phyloP scores from a whole-genome alignment of 37 sponge, comb jelly and placozoan genomes.

The Dysidea cf. avara region DNA sequence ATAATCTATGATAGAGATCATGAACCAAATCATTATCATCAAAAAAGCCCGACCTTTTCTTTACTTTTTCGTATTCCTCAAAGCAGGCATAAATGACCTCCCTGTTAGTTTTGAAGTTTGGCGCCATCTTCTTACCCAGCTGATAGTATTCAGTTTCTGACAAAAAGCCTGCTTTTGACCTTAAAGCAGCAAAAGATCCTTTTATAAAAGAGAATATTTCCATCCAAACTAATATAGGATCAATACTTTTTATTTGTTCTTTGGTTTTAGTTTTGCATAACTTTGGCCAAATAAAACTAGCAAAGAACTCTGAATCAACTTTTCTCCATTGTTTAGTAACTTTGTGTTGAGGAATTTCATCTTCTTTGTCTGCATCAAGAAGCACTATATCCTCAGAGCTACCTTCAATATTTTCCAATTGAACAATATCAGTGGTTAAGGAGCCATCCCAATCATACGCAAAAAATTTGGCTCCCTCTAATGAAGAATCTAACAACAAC shows the following conservation, averaged over 20 bases:
- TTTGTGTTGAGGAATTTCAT: too few species aligned
- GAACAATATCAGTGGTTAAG: neutral
- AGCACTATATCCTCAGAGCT: too few species aligned
- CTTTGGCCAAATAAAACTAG: slow-evolving; percentile 49
- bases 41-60: too few species aligned
- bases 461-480: too few species aligned
- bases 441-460: slow-evolving; percentile 51
- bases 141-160: slow-evolving; percentile 42
- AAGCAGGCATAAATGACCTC: slow-evolving; percentile 60
- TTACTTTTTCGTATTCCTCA: slow-evolving; percentile 32
- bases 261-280: too few species aligned
- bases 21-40: slow-evolving; percentile 80
- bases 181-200: slow-evolving; percentile 72
- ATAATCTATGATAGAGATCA: slow-evolving; percentile 46
- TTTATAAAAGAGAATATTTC: slow-evolving; percentile 89
- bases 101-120: slow-evolving; percentile 66
- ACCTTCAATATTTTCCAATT: neutral
- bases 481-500: slow-evolving; percentile 41
- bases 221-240: slow-evolving; percentile 82
- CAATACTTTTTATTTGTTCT: slow-evolving; percentile 42
- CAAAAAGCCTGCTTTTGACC: slow-evolving; percentile 33
- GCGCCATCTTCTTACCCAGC: slow-evolving; percentile 72
- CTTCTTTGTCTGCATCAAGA: neutral
- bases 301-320: slow-evolving; percentile 63
- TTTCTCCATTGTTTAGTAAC: slow-evolving; percentile 42